Conservation (phyloP, 1,140 invertebrate species). For the Phenacoccus solenopsis region DNA sequence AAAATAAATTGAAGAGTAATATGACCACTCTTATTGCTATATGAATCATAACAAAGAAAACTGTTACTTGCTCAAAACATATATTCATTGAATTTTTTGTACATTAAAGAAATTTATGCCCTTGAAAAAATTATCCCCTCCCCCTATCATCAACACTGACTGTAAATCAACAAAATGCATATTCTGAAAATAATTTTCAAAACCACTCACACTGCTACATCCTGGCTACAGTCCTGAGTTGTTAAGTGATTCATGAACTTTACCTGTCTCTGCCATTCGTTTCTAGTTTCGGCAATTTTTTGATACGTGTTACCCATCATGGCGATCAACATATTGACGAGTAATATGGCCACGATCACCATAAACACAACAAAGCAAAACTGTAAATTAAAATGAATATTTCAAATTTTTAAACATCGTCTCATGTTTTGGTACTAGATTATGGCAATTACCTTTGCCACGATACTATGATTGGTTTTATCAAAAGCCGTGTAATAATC, state of each 20-base stretch:
- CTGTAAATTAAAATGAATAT: slow-evolving; percentile 41
- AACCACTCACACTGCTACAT: too few species aligned
- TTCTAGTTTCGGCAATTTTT: slow-evolving; percentile 90
- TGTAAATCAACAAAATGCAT: too few species aligned
- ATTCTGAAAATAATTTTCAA: too few species aligned
- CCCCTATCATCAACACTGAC: too few species aligned
- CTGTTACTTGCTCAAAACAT: too few species aligned
- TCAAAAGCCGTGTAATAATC: slow-evolving; percentile 84
- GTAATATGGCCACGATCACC: slow-evolving; percentile 84
- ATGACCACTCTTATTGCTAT: too few species aligned
- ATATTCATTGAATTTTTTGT: too few species aligned
- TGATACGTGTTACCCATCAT: slow-evolving; percentile 99
- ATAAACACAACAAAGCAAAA: slow-evolving; percentile 89
- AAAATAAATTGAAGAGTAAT: too few species aligned
- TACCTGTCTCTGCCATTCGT: slow-evolving; percentile 96
- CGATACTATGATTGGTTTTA: slow-evolving; percentile 70
- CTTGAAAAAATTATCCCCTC: too few species aligned
- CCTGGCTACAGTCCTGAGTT: not conserved
- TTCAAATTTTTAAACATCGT: not conserved
- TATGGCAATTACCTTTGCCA: slow-evolving; percentile 58
- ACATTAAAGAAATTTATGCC: too few species aligned
- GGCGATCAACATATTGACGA: slow-evolving; percentile 98
- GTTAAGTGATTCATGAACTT: not conserved
- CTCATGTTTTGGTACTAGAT: not conserved
- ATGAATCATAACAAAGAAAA: too few species aligned